phyloP scores from a whole-genome alignment of 2,113 vertebrate genomes.

The Genyomyrus donnyi region DNA sequence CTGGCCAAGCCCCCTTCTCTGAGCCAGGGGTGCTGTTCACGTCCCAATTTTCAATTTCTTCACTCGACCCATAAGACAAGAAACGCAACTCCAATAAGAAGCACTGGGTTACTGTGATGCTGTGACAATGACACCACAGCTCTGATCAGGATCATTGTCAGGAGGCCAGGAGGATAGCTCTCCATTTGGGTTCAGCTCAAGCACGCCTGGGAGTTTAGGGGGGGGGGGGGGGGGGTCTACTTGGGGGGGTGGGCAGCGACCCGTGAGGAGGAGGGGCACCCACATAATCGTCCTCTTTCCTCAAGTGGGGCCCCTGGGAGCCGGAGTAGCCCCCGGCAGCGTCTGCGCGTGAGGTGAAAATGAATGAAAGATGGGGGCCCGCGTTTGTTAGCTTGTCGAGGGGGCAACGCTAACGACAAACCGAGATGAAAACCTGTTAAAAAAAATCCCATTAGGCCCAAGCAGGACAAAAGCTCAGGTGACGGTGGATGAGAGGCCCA shows the following conservation, averaged over 20 bases:
- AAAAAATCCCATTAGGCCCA: neutral
- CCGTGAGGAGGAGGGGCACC: neutral
- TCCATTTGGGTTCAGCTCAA: neutral
- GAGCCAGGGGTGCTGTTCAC: too few species aligned
- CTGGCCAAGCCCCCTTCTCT: neutral
- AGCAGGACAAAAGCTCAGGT: neutral
- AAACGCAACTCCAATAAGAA: neutral
- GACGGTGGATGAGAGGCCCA: neutral
- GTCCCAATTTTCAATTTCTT: neutral
- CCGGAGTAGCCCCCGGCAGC: slow-evolving; percentile 5
- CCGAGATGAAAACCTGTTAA: neutral
- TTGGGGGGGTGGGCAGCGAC: too few species aligned
- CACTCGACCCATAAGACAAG: neutral
- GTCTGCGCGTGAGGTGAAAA: slow-evolving; percentile 4
- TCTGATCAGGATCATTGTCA: neutral
- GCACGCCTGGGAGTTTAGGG: neutral
- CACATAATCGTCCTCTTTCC: neutral
- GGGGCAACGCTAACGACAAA: neutral
- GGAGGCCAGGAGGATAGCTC: neutral
- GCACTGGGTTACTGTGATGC: neutral
- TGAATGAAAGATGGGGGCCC: neutral
- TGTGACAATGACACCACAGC: neutral
- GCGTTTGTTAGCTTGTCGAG: slow-evolving; percentile 5
- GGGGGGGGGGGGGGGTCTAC: too few species aligned
- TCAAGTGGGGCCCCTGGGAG: slow-evolving; percentile 7